These are phyloP conservation scores for Dione vanillae DNA, from an alignment of 2,888 invertebrate species.

Conservation along the genomic window DNA sequence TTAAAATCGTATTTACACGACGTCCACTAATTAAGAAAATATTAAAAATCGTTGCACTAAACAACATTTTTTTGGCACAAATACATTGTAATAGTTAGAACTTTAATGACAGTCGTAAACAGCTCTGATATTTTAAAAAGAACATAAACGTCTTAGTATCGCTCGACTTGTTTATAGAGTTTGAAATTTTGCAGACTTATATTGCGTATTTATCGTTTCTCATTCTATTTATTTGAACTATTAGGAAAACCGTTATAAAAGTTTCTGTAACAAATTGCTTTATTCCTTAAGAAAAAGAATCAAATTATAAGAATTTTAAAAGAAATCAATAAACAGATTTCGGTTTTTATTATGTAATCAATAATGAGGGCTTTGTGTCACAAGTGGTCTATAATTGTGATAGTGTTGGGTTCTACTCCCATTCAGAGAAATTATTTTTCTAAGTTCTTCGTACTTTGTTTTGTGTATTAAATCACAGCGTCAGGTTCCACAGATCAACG, in stretches of 20 bases:
- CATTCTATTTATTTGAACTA: conserved; percentile 5
- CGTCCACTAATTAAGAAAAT: neutral
- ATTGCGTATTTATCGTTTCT: conserved; percentile 20
- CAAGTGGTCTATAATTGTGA: too few relatives aligned
- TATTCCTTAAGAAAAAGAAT: neutral
- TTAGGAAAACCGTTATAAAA: neutral
- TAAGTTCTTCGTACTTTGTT: too few relatives aligned
- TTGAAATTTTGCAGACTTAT: conserved; percentile 15
- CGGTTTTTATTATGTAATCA: too few relatives aligned
- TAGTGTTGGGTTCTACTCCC: too few relatives aligned
- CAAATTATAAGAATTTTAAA: neutral
- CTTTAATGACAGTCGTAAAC: conserved; percentile 4
- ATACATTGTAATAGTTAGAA: conserved; percentile 1
- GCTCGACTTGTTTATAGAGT: conserved; percentile 17
- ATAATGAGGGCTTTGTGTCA: too few relatives aligned
- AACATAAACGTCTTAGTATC: conserved; percentile 14
- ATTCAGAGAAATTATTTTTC: too few relatives aligned
- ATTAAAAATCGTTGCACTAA: neutral
- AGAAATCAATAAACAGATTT: neutral
- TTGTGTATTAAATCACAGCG: too few relatives aligned
- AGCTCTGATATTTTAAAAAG: conserved; percentile 15
- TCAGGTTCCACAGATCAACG: too few relatives aligned
- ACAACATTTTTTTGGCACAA: neutral
- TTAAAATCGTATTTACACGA: too few relatives aligned
- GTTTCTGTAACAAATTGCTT: neutral